Percentiles rank a stretch among this genome's conserved stretches.
These are phyloP conservation scores for Hypomesus transpacificus DNA, from an alignment of 2,113 vertebrate species.

Conservation along the genomic window DNA sequence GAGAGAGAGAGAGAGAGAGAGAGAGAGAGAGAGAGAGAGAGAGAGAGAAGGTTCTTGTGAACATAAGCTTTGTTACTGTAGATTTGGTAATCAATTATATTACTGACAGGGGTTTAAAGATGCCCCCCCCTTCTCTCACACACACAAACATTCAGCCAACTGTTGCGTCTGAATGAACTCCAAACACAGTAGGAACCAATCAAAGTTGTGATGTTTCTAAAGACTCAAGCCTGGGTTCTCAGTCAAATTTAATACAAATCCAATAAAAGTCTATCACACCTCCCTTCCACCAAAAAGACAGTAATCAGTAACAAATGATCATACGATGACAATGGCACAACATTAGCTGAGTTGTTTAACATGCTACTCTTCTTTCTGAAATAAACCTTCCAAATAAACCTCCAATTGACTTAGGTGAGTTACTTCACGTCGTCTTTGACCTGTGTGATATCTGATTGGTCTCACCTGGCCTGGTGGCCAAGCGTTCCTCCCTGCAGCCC, in stretches of 20 bases:
- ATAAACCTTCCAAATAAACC: not conserved
- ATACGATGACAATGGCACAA: no score
- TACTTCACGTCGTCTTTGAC: not conserved
- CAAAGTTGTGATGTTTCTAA: not conserved
- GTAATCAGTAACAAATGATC: no score
- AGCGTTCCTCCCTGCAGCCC: slow-evolving; percentile 65
- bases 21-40: not conserved
- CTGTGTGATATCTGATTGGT: slow-evolving; percentile 2
- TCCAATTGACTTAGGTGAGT: not conserved
- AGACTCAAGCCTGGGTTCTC: not conserved
- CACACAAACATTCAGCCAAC: no score
- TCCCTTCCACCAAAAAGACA: no score
- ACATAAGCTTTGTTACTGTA: not conserved
- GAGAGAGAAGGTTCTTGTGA: no score
- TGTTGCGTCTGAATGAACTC: no score
- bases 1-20: no score
- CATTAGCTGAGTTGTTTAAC: no score
- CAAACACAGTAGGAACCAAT: no score
- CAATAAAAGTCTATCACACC: no score
- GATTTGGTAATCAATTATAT: not conserved
- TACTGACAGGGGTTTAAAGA: not conserved
- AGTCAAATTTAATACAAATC: no score
- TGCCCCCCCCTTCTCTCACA: not conserved
- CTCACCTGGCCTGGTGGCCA: slow-evolving; percentile 57
- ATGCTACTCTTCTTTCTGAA: not conserved